phyloP scores from a whole-genome alignment of 2,113 vertebrate genomes.

The Brachyhypopomus occidentalis region DNA sequence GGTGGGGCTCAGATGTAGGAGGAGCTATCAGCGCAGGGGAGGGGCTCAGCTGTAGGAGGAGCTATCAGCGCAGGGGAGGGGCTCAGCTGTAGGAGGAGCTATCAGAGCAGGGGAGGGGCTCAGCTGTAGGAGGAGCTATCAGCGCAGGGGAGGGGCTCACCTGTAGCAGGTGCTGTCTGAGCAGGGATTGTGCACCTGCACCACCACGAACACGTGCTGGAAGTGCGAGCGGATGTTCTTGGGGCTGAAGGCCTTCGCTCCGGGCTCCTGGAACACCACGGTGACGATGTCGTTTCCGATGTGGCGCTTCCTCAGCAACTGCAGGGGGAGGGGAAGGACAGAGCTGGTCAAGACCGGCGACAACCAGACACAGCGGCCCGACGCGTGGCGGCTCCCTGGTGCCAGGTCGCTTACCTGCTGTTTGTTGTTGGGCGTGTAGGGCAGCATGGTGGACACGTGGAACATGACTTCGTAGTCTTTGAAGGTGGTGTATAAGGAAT shows the following conservation, averaged over 20 bases:
- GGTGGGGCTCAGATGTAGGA: too few relatives aligned
- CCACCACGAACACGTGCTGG: constrained; percentile 95
- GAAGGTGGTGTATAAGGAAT: constrained; percentile 75
- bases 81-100: too few relatives aligned
- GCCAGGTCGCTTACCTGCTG: constrained; percentile 83
- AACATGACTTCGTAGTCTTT: constrained; percentile 81
- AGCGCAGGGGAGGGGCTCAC: constrained; percentile 65
- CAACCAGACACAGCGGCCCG: too few relatives aligned
- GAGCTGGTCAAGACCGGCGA: neutral
- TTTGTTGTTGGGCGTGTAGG: constrained; percentile 98
- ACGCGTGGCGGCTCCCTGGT: neutral
- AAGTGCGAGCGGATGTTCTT: constrained; percentile 99
- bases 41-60: too few relatives aligned
- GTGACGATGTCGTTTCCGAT: constrained; percentile 98
- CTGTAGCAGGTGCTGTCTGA: constrained; percentile 93
- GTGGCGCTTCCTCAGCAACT: constrained; percentile 94
- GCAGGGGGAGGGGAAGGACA: neutral
- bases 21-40: too few relatives aligned
- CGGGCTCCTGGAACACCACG: constrained; percentile 97
- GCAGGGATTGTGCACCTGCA: constrained; percentile 86
- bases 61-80: too few relatives aligned
- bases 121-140: too few relatives aligned
- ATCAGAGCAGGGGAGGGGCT: too few relatives aligned
- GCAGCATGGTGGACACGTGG: constrained; percentile 85
- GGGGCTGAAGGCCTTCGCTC: constrained; percentile 93